Evolutionary conservation across 2,797 vertebrate genomes (phyloP).

Genomic region (Ibycter americanus): DNA sequence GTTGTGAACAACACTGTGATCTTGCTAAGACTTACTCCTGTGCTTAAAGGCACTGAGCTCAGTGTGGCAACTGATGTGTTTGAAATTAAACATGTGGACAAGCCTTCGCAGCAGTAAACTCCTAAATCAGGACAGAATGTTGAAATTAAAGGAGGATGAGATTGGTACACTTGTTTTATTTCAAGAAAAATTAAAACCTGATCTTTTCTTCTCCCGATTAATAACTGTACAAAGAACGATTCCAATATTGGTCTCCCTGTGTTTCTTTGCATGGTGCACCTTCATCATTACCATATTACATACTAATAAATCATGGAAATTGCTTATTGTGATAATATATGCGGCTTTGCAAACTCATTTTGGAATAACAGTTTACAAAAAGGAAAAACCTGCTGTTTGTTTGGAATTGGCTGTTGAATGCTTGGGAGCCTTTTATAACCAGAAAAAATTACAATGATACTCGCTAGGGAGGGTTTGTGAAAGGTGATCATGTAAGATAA

Average conservation of each 20-base stretch:
- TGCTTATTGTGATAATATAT: not conserved
- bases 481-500: slow-evolving; percentile 57
- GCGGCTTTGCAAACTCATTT: not conserved
- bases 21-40: not conserved
- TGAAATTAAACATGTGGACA: not conserved
- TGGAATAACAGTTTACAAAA: not conserved
- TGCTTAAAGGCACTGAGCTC: not conserved
- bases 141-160: not conserved
- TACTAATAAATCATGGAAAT: not conserved
- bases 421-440: not conserved
- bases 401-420: not conserved
- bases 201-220: not conserved
- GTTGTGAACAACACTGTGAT: not conserved
- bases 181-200: not conserved
- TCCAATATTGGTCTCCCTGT: not conserved
- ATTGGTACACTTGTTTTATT: not conserved
- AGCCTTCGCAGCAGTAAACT: not conserved
- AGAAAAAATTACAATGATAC: not conserved
- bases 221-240: not conserved
- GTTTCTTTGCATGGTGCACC: not conserved
- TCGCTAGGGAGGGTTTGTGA: not conserved
- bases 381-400: not conserved
- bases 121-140: not conserved
- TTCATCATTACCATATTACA: not conserved
- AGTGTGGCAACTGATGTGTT: not conserved